Conservation (phyloP, 2,888 invertebrate species). For the Netelia virgata region DNA sequence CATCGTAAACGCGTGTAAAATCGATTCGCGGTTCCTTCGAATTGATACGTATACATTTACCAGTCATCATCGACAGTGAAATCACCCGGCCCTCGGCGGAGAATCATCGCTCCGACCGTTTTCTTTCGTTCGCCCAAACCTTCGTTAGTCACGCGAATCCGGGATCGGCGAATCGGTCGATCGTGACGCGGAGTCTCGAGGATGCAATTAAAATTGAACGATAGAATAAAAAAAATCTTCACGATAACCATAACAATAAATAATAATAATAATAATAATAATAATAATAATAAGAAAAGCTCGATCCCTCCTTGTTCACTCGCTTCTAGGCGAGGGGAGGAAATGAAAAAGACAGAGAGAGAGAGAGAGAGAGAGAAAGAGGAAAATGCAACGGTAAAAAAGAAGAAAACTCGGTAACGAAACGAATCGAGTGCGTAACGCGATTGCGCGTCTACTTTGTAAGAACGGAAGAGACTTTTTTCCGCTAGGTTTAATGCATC, state of each 20-base stretch:
- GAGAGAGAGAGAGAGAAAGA: background rate
- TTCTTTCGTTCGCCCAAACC: no score
- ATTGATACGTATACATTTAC: background rate
- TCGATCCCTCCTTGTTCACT: constrained; percentile 41
- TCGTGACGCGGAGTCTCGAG: no score
- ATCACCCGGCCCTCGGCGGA: background rate
- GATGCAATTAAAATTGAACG: no score
- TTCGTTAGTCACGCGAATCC: no score
- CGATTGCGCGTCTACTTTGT: constrained; percentile 12
- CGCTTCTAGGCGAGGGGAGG: background rate
- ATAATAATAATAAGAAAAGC: background rate
- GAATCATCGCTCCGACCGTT: no score
- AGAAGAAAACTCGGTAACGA: constrained; percentile 14
- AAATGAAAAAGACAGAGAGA: background rate
- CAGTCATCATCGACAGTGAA: constrained; percentile 13
- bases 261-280: no score
- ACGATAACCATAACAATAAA: no score
- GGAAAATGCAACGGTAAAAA: background rate
- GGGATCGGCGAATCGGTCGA: no score
- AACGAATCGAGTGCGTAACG: constrained; percentile 25
- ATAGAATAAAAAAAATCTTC: no score
- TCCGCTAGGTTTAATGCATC: constrained; percentile 25
- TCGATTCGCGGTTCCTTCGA: constrained; percentile 18
- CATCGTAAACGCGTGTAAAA: constrained; percentile 37
- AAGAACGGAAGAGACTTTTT: constrained; percentile 41